Percentiles rank a stretch among this genome's conserved stretches.
Evolutionary conservation across 2,888 invertebrate genomes (phyloP).

Genomic region (Orthosia gracilis): DNA sequence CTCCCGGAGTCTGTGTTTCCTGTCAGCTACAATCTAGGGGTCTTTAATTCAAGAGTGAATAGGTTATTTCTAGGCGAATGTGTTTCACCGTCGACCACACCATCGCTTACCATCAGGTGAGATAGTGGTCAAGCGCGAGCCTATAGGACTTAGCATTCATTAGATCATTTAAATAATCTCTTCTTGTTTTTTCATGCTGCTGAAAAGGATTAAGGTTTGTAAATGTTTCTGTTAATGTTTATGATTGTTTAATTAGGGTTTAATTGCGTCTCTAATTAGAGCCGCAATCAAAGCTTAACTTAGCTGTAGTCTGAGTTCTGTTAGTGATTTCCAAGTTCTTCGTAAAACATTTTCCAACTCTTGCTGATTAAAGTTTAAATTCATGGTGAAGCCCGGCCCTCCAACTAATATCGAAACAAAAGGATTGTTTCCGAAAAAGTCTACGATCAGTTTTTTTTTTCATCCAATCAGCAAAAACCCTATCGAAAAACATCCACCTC

Average conservation of each 20-base stretch:
- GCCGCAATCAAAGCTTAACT: no score
- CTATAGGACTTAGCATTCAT: no score
- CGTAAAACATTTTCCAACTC: background rate
- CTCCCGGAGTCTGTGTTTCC: no score
- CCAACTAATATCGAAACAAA: constrained; percentile 77
- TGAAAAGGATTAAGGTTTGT: constrained; percentile 38
- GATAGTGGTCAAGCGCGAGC: no score
- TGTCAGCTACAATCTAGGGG: no score
- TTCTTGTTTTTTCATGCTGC: constrained; percentile 39
- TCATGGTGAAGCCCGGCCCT: constrained; percentile 63
- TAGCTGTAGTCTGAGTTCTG: background rate
- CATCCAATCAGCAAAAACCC: constrained; percentile 84
- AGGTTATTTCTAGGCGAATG: no score
- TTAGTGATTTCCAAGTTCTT: background rate
- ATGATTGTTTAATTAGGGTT: no score
- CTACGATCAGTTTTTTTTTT: constrained; percentile 82
- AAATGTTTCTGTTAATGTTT: background rate
- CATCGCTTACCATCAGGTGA: no score
- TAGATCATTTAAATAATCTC: background rate
- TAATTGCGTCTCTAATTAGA: no score
- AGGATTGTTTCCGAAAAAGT: constrained; percentile 79
- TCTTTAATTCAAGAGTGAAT: no score
- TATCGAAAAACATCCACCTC: constrained; percentile 81
- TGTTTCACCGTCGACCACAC: no score
- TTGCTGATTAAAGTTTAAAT: background rate